Conservation (phyloP, 1,140 invertebrate species). For the Sinella curviseta region DNA sequence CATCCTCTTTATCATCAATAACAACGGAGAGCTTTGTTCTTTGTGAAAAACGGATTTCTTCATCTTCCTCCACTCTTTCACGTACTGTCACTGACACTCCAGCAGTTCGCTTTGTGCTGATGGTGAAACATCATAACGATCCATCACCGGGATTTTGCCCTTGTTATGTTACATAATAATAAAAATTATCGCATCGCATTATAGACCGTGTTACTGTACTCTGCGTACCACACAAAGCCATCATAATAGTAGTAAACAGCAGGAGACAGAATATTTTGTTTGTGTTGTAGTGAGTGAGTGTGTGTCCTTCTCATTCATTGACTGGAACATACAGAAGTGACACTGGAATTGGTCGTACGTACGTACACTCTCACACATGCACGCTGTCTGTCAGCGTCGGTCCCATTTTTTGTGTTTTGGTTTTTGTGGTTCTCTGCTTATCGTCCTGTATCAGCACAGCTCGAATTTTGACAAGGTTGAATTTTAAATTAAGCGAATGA, state of each 20-base stretch:
- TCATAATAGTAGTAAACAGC: neutral
- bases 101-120: neutral
- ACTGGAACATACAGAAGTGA: neutral
- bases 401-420: neutral
- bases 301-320: neutral
- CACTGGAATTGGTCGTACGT: neutral
- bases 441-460: no score
- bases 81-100: neutral
- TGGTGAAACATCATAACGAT: conserved; percentile 21
- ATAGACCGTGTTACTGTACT: no score
- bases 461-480: no score
- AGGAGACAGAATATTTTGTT: neutral
- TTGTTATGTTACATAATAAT: conserved; percentile 9
- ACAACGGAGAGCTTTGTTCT: no score
- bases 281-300: neutral
- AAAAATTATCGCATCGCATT: no score
- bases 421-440: neutral
- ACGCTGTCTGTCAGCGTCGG: neutral
- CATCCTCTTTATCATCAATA: no score
- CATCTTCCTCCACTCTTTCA: no score
- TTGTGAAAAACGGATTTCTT: no score
- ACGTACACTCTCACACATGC: neutral
- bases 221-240: neutral
- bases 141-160: conserved; percentile 15
- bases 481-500: no score